A percentile compares a stretch with the other conserved stretches of the same genome.
Conservation (phyloP, 2,113 vertebrate species). For the Raja brachyura region DNA sequence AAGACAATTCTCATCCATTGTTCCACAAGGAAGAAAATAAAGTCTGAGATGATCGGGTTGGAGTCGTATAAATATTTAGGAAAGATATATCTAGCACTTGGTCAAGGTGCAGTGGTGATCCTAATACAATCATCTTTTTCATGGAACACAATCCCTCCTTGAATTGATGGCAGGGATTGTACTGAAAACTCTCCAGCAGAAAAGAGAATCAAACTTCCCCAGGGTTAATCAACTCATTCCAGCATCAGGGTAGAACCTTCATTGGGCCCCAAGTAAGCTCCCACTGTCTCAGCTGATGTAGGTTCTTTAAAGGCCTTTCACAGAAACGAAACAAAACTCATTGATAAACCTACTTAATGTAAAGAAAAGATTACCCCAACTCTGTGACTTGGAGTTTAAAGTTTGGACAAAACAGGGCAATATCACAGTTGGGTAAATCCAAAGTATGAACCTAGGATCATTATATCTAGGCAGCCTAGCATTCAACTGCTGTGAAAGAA, state of each 20-base stretch:
- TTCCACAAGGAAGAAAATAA: too few relatives aligned
- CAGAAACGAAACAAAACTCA: too few relatives aligned
- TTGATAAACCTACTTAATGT: too few relatives aligned
- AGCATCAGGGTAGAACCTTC: background rate
- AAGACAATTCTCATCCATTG: too few relatives aligned
- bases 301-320: background rate
- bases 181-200: too few relatives aligned
- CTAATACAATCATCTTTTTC: too few relatives aligned
- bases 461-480: background rate
- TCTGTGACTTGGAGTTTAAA: too few relatives aligned
- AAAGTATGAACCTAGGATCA: background rate
- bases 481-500: background rate
- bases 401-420: background rate
- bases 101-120: too few relatives aligned
- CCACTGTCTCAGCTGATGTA: background rate
- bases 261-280: background rate
- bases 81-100: background rate
- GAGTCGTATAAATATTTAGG: background rate
- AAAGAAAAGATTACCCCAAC: too few relatives aligned
- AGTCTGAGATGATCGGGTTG: background rate
- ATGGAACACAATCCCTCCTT: background rate
- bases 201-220: too few relatives aligned
- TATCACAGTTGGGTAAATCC: background rate
- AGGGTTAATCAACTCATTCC: background rate
- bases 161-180: background rate